Conservation (phyloP, 1,140 invertebrate species). For the Tribolium castaneum region DNA sequence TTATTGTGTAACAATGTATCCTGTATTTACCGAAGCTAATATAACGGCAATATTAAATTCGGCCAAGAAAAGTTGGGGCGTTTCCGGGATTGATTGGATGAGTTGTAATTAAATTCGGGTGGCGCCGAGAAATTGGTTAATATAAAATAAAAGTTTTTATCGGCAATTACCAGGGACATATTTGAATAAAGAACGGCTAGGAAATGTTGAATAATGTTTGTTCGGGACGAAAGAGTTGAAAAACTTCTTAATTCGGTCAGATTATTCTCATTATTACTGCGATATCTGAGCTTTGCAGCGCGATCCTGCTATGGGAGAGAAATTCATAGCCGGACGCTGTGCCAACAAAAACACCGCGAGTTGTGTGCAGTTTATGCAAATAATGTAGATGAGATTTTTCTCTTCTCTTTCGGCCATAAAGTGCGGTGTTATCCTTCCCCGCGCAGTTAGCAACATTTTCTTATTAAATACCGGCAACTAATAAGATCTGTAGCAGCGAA, state of each 20-base stretch:
- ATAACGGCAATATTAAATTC: conserved; percentile 5
- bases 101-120: neutral
- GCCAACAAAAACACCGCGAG: conserved; percentile 40
- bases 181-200: conserved; percentile 36
- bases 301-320: conserved; percentile 36
- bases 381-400: conserved; percentile 46
- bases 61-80: neutral
- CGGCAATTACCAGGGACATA: conserved; percentile 41
- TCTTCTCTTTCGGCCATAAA: conserved; percentile 57
- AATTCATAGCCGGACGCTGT: conserved; percentile 42
- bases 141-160: conserved; percentile 42
- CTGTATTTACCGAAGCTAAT: conserved; percentile 19
- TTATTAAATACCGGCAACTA: conserved; percentile 62
- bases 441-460: conserved; percentile 60
- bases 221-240: conserved; percentile 48
- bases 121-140: conserved; percentile 26
- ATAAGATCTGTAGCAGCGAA: conserved; percentile 59
- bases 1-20: conserved; percentile 45
- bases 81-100: neutral
- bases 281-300: conserved; percentile 48
- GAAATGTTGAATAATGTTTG: conserved; percentile 41
- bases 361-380: conserved; percentile 45
- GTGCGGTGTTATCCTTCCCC: conserved; percentile 57
- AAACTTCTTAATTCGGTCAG: conserved; percentile 51
- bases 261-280: conserved; percentile 53